These are phyloP conservation scores for Eupithecia dodoneata DNA, from an alignment of 2,888 invertebrate genomes.

Conservation along the genomic window DNA sequence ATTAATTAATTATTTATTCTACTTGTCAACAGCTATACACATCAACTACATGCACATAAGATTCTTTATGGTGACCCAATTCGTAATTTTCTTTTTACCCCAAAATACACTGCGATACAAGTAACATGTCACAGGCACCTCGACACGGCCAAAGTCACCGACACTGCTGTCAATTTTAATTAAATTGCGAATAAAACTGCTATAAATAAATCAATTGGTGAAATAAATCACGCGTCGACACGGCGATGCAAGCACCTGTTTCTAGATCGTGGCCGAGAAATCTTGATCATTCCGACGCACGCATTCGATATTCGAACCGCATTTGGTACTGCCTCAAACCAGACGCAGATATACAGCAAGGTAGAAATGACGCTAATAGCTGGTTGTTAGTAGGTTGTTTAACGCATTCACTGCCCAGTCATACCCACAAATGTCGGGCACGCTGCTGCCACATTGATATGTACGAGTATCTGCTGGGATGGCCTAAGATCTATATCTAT, in stretches of 20 bases:
- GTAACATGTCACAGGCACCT: conserved; percentile 9
- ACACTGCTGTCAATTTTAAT: conserved; percentile 39
- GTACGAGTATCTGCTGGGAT: too few relatives aligned
- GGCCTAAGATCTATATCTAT: too few relatives aligned
- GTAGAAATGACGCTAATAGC: conserved; percentile 1
- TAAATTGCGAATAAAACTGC: conserved; percentile 41
- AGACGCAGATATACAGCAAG: conserved; percentile 39
- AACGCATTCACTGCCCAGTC: too few relatives aligned
- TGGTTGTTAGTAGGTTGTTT: neutral
- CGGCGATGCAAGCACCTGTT: conserved; percentile 68
- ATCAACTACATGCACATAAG: neutral
- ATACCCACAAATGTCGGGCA: too few relatives aligned
- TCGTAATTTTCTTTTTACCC: neutral
- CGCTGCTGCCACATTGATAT: too few relatives aligned
- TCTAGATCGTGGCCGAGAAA: conserved; percentile 76
- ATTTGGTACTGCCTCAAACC: conserved; percentile 56
- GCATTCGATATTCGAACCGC: conserved; percentile 68
- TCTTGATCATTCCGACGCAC: conserved; percentile 64
- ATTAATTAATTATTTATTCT: neutral
- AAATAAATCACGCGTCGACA: conserved; percentile 52
- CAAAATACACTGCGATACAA: neutral
- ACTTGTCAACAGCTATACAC: neutral
- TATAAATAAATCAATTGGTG: conserved; percentile 51
- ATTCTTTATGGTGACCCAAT: neutral
- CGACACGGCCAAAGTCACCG: conserved; percentile 20